Evolutionary conservation across 2,113 vertebrate genomes (phyloP), one percentile per base, ranked within the genome.

Genomic region (Varanus salvator): DNA sequence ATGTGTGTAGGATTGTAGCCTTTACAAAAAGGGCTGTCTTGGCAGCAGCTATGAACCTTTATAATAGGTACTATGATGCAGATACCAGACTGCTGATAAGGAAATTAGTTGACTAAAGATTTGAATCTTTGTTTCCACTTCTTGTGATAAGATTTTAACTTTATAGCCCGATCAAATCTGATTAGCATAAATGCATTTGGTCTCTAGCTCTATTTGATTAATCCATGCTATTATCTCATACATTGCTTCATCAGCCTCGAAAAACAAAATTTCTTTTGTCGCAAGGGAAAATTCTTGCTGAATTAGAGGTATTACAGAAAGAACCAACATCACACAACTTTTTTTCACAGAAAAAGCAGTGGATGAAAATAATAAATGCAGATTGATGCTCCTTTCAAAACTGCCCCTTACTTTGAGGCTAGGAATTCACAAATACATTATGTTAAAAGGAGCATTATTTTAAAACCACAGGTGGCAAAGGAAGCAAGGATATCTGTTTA

Each of bases 381-480:
- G 81, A 69, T 21, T 64, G n/a, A 71, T 34, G 31, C 8, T 11
- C 15, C 64, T 80, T 23, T 3, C 29, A 80, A 80, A 80, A 9
- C 48, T 34, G 12, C 31, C 31, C 38, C 80, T 87, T 23, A 34
- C 7, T 11, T 54, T 66, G 74, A n/a, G 71, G n/a, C 7, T 60
- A 71, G 34, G 34, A 80, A 25, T n/a, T 14, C 60, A 87, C 8
- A 66, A 38, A 19, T 66, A 38, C 44, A 68, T 52, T 69, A 81
- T 29, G 7, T 14, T 71, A 69, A n/a, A 64, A 78, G 31, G 21
- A 71, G 17, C 64, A 54, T 85, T 69, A 52, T 78, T 78, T 90
- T 85, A 85, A 89, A 89, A 83, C 84, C n/a, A 74, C 17, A 89
- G 34, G 74, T n/a, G 76, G 77, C 29, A 48, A 86, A 76, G 57